These are phyloP conservation scores for Platyrinchus mystaceus DNA, from an alignment of 2,797 vertebrate genomes.

Conservation along the genomic window DNA sequence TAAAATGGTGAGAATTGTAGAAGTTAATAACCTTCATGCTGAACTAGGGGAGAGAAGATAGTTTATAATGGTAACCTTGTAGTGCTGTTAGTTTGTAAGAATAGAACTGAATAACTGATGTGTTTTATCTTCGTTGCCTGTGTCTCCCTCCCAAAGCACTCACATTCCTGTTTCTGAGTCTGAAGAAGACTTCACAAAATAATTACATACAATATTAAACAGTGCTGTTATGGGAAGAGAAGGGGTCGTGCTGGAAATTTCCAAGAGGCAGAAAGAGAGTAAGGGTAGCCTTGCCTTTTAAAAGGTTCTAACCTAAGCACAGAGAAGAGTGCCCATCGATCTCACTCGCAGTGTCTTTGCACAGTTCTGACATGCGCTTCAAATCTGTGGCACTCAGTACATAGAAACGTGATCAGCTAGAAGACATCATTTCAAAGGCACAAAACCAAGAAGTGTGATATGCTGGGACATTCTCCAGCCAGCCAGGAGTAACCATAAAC, in stretches of 20 bases:
- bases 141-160: neutral
- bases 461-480: neutral
- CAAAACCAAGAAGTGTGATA: neutral
- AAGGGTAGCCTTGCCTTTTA: neutral
- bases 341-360: neutral
- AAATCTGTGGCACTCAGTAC: fast-evolving
- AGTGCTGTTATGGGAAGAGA: neutral
- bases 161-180: neutral
- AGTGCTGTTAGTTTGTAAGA: neutral
- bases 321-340: neutral
- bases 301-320: neutral
- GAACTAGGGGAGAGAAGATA: neutral
- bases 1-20: neutral
- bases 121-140: neutral
- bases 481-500: neutral
- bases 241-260: neutral
- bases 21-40: neutral
- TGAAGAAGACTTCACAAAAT: neutral
- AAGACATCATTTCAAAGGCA: neutral
- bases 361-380: neutral
- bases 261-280: neutral
- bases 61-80: neutral
- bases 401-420: neutral
- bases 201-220: neutral
- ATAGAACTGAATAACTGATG: neutral